Base-by-base conservation (phyloP, 2,888 invertebrate genomes). In the Lumbricus terrestris region DNA sequence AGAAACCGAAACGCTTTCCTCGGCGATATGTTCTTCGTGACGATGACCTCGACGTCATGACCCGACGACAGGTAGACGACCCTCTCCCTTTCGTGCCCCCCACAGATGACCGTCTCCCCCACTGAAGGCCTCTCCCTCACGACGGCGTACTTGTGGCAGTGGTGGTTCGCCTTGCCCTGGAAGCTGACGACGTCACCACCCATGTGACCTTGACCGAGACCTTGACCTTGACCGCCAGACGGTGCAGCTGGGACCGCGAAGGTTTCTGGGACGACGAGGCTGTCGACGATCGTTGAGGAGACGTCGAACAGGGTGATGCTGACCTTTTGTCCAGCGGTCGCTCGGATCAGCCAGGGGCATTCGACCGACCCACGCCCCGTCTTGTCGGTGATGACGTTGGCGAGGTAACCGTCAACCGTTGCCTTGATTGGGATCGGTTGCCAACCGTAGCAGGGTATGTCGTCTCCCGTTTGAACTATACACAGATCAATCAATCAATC, bases 271-370 rank as follows among this genome's bases (percentile, higher is more conserved):
- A 85, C 34, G 37, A 85, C 85, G 20, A 37, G 85, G 85, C 20
- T 35, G 34, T 85, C 85, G 1, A 85, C 37, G 34, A 20, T 23
- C 18, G 85, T 23, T 85, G 85, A 34, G 34, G 85, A 34, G 82
- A 92, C 90, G 33, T 92, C 92, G n/a, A 90, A 38, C 47, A 92
- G 89, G 35, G 91, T 90, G 42, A 92, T 47, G 91, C 90, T 92
- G 90, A 92, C 85, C n/a, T 88, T 83, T 90, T 92, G 91, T n/a
- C 92, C 92, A 38, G 23, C 33, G 20, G 89, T 88, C 35, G 90
- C 92, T 20, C 88, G 82, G n/a, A 92, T 33, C 54, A 89, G 82
- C 92, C 92, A 92, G 33, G 92, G 91, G 90, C 92, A 92, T 34
- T 90, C 89, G 33, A 47, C 37, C 20, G 90, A 90, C 23, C 91